A percentile compares a stretch with the other conserved stretches of the same genome.
These are phyloP conservation scores for Xestia xanthographa DNA, from an alignment of 2,888 invertebrate genomes.

Conservation along the genomic window DNA sequence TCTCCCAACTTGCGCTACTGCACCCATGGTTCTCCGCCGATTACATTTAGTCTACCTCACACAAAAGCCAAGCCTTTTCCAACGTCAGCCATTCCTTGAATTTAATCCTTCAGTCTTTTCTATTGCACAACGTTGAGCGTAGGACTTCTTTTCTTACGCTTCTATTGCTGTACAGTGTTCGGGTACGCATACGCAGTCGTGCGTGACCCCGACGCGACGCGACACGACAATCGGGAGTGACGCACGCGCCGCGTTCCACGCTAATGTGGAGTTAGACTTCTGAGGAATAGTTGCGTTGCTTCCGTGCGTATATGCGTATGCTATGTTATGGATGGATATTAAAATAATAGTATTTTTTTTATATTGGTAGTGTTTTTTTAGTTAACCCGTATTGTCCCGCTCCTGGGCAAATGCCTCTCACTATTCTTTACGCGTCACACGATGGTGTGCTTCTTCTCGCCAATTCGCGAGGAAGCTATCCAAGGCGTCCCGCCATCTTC, in stretches of 20 bases:
- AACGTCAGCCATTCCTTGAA: neutral
- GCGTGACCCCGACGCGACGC: constrained; percentile 50
- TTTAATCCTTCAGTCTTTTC: neutral
- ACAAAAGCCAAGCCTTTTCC: neutral
- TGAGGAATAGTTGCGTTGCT: constrained; percentile 36
- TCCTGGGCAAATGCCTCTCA: no score
- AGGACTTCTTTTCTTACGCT: constrained; percentile 18
- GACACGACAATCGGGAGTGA: constrained; percentile 49
- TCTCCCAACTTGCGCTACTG: neutral
- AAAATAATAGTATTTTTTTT: constrained; percentile 13
- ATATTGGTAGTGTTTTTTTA: neutral
- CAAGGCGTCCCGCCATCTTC: no score
- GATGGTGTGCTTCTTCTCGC: no score
- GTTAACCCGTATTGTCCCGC: no score
- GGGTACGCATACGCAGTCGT: constrained; percentile 59
- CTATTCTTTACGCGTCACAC: no score
- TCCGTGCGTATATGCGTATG: no score
- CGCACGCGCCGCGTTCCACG: constrained; percentile 42
- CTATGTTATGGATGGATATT: constrained; percentile 29
- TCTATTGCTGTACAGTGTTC: neutral
- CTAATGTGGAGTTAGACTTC: constrained; percentile 45
- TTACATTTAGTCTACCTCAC: neutral
- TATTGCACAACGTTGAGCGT: neutral
- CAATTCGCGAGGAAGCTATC: no score
- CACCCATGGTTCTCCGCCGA: neutral